These are phyloP conservation scores for Gymnocypris eckloni DNA, from an alignment of 2,797 vertebrate genomes.

Conservation along the genomic window DNA sequence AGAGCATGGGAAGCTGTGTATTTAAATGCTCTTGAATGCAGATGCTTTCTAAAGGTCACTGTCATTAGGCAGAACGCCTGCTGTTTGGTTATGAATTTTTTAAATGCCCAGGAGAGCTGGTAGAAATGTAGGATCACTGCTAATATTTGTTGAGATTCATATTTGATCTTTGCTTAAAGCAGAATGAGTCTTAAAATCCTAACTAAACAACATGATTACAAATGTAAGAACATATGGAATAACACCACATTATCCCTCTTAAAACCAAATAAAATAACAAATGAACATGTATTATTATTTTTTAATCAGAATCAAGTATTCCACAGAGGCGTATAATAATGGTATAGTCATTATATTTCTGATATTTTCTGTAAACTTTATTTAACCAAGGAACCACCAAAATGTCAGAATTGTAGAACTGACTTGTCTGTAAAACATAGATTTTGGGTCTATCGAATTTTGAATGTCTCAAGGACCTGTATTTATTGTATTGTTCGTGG, in stretches of 20 bases:
- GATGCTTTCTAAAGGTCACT: constrained; percentile 37
- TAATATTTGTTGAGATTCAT: not conserved
- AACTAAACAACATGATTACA: not conserved
- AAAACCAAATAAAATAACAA: not conserved
- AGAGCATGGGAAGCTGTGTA: not conserved
- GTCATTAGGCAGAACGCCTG: constrained; percentile 8
- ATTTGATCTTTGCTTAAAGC: not conserved
- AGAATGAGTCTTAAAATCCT: not conserved
- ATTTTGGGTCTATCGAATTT: not conserved
- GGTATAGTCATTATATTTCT: not conserved
- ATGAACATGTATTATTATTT: not conserved
- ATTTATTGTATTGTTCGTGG: not conserved
- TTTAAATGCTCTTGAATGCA: constrained; percentile 16
- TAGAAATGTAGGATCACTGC: not conserved
- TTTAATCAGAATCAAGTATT: not conserved
- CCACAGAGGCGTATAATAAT: not conserved
- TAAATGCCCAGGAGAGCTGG: not conserved
- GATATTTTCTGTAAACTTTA: not conserved
- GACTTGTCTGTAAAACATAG: not conserved
- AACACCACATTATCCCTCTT: not conserved
- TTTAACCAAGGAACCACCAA: not conserved
- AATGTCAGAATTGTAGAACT: not conserved
- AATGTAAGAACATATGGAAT: not conserved
- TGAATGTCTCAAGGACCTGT: not conserved
- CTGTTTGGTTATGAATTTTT: constrained; percentile 36